Conservation (phyloP, 2,113 vertebrate species). For the Labeo catla region DNA sequence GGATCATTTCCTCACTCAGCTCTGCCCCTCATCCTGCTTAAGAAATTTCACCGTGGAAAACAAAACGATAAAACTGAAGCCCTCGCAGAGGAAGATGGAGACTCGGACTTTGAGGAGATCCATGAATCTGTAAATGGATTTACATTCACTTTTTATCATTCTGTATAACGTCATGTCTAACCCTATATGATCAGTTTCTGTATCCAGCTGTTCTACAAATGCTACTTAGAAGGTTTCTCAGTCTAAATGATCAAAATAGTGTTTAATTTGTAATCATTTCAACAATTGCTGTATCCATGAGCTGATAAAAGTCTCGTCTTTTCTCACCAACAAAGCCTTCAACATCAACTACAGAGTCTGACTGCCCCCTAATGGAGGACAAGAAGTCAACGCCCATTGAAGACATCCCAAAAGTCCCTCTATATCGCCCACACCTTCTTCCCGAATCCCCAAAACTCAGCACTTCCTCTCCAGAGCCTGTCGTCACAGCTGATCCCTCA, state of each 20-base stretch:
- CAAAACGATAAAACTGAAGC: slow-evolving; percentile 43
- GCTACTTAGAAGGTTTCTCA: neutral
- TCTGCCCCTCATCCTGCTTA: slow-evolving; percentile 72
- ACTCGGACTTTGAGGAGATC: slow-evolving; percentile 71
- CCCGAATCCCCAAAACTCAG: slow-evolving; percentile 2
- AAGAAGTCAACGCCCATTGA: neutral
- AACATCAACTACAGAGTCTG: slow-evolving; percentile 14
- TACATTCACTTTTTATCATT: neutral
- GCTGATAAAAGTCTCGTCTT: neutral
- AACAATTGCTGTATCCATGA: neutral
- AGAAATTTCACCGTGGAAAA: slow-evolving; percentile 57
- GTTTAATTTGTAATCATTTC: neutral
- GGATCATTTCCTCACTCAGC: slow-evolving; percentile 58
- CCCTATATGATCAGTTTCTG: neutral
- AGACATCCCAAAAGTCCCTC: slow-evolving; percentile 44
- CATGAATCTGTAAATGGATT: slow-evolving; percentile 44
- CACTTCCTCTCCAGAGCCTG: slow-evolving; percentile 36
- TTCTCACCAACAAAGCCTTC: slow-evolving; percentile 17
- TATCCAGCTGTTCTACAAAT: neutral
- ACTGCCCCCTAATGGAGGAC: slow-evolving; percentile 31
- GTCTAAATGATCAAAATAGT: neutral
- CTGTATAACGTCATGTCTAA: neutral
- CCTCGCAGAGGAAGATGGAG: slow-evolving; percentile 56
- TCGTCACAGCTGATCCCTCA: neutral
- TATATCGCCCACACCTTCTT: slow-evolving; percentile 36